Conservation (phyloP, 1,140 invertebrate species). For the Condylostylus longicornis region DNA sequence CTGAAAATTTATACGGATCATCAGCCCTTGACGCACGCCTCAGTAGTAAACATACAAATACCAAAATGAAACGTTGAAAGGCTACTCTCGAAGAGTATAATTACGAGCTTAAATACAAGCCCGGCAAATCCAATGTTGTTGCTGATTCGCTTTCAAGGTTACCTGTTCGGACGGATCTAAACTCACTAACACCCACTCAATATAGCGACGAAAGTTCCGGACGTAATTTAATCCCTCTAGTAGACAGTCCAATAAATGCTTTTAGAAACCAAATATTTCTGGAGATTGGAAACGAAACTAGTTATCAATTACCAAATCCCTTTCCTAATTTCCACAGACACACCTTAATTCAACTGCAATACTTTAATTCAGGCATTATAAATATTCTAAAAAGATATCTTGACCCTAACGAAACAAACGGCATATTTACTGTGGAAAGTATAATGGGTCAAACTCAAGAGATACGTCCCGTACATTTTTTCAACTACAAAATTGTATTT, state of each 20-base stretch:
- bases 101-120: conserved; percentile 17
- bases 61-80: conserved; percentile 27
- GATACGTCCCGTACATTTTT: conserved; percentile 8
- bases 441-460: conserved; percentile 8
- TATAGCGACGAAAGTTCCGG: too few relatives aligned
- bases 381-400: conserved; percentile 6
- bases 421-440: conserved; percentile 5
- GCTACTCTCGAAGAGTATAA: conserved; percentile 17
- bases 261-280: conserved; percentile 9
- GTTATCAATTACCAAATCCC: conserved; percentile 3
- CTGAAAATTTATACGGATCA: conserved; percentile 19
- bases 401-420: conserved; percentile 7
- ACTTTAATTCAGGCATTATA: background rate
- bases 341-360: conserved; percentile 1
- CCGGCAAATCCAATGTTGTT: conserved; percentile 10
- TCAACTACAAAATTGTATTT: conserved; percentile 5
- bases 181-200: too few relatives aligned
- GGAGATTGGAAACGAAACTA: background rate
- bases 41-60: conserved; percentile 22
- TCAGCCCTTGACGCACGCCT: conserved; percentile 26
- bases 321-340: conserved; percentile 6
- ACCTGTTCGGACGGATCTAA: too few relatives aligned
- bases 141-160: conserved; percentile 4
- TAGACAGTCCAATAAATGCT: conserved; percentile 4
- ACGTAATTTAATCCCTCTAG: conserved; percentile 2